Conservation (phyloP, 2,888 invertebrate species). For the Epicampocera succincta region DNA sequence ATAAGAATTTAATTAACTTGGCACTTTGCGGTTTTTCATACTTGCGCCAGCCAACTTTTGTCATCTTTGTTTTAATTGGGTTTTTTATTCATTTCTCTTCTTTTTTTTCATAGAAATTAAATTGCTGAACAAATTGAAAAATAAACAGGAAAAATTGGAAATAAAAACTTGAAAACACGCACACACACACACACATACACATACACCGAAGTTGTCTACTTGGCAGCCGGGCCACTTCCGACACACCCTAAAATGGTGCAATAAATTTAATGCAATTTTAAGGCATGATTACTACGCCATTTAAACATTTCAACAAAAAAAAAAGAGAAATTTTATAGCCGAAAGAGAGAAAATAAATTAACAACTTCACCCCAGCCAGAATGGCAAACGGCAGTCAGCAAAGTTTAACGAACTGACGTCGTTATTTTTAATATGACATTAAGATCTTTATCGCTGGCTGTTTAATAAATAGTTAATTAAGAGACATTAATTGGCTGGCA, state of each 20-base stretch:
- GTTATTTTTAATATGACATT: conserved; percentile 51
- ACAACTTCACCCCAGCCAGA: not conserved
- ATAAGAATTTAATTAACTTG: conserved; percentile 68
- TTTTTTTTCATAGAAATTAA: conserved; percentile 29
- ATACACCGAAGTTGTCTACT: not conserved
- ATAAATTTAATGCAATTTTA: conserved; percentile 59
- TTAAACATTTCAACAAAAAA: conserved; percentile 13
- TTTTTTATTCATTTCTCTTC: conserved; percentile 26
- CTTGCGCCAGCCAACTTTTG: conserved; percentile 47
- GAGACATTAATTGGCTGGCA: conserved; percentile 36
- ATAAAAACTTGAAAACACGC: conserved; percentile 16
- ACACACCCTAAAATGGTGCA: conserved; percentile 56
- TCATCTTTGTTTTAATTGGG: conserved; percentile 19
- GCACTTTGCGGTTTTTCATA: conserved; percentile 56
- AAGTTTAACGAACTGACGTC: conserved; percentile 43
- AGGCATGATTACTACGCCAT: conserved; percentile 30
- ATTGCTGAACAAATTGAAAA: conserved; percentile 47
- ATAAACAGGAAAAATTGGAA: conserved; percentile 44
- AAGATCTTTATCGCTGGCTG: conserved; percentile 42
- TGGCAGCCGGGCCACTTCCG: conserved; percentile 41
- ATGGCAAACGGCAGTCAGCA: not conserved
- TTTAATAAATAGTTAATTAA: conserved; percentile 55
- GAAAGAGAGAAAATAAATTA: conserved; percentile 30
- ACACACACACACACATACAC: not conserved
- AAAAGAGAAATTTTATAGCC: conserved; percentile 20